These are phyloP conservation scores for Columba janthina DNA, from an alignment of 2,113 vertebrate species.

Conservation along the genomic window DNA sequence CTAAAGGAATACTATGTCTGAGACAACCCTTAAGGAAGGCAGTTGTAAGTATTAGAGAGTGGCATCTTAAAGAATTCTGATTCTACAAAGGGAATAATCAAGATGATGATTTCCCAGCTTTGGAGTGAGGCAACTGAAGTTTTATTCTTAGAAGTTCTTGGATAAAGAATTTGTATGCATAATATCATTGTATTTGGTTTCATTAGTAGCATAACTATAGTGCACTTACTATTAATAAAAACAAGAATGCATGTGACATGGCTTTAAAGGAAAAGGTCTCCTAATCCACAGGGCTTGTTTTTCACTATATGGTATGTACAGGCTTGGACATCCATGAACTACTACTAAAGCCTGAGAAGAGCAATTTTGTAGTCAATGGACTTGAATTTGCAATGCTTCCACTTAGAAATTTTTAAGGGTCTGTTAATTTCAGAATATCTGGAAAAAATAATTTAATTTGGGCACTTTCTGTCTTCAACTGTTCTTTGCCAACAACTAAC, in stretches of 20 bases:
- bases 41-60: background rate
- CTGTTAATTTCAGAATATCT: background rate
- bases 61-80: background rate
- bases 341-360: background rate
- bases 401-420: background rate
- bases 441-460: background rate
- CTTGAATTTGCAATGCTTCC: background rate
- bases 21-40: background rate
- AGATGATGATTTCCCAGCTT: background rate
- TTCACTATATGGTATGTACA: background rate
- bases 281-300: background rate
- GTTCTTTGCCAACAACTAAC: fast-evolving
- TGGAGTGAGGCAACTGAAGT: background rate
- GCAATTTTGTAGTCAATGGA: background rate
- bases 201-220: background rate
- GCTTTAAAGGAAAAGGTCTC: background rate
- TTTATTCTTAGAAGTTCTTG: background rate
- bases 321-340: background rate
- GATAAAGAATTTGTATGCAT: background rate
- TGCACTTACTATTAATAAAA: background rate
- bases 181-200: background rate
- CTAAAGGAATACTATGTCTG: background rate
- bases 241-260: fast-evolving
- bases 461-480: background rate
- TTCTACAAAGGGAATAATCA: background rate